Percentiles rank a stretch among this genome's conserved stretches.
Conservation (phyloP, 2,113 vertebrate species). For the Osmerus mordax region DNA sequence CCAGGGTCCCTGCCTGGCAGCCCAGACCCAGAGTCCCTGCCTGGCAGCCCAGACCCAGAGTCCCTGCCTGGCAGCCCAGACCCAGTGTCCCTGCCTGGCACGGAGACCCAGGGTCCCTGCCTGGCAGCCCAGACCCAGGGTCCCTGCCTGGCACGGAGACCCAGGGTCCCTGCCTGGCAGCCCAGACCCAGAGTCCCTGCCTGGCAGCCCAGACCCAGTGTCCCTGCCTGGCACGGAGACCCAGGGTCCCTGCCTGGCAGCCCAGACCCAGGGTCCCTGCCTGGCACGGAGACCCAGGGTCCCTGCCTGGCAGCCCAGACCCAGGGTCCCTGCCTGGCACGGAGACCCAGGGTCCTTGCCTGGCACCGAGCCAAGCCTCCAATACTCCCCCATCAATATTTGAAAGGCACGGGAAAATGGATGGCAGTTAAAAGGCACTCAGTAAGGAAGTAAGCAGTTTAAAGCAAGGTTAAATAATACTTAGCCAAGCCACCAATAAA, state of each 20-base stretch:
- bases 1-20: slow-evolving; percentile 51
- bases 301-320: slow-evolving; percentile 53
- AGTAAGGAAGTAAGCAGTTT: slow-evolving; percentile 73
- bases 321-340: no score
- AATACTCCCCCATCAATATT: slow-evolving; percentile 77
- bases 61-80: slow-evolving; percentile 36
- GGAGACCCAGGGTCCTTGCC: slow-evolving; percentile 26
- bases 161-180: slow-evolving; percentile 46
- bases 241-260: slow-evolving; percentile 54
- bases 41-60: slow-evolving; percentile 52
- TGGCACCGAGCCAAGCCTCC: slow-evolving; percentile 71
- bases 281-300: no score
- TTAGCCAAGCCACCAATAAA: slow-evolving; percentile 74
- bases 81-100: slow-evolving; percentile 18
- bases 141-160: no score
- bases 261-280: slow-evolving; percentile 38
- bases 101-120: slow-evolving; percentile 40
- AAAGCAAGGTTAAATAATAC: slow-evolving; percentile 80
- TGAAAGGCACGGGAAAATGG: slow-evolving; percentile 71
- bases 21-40: slow-evolving; percentile 13
- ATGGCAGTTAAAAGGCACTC: slow-evolving; percentile 78
- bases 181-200: slow-evolving; percentile 13
- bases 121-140: slow-evolving; percentile 47
- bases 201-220: slow-evolving; percentile 50
- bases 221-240: no score